Percentiles rank a stretch among this genome's conserved stretches.
Conservation (phyloP, 2,888 invertebrate species). For the Dimorphilus gyrociliatus region DNA sequence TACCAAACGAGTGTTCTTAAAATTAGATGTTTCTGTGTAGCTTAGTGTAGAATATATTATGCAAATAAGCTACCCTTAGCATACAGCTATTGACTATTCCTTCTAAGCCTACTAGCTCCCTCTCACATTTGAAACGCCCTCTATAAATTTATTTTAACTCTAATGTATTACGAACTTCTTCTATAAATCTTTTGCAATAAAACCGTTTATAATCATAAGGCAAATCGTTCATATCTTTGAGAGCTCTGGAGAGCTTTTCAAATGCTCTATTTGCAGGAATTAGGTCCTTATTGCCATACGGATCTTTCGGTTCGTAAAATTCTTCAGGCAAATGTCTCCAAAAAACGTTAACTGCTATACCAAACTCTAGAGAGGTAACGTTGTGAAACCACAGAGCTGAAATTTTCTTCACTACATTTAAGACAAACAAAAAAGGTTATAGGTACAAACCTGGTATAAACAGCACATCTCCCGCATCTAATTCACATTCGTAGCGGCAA, state of each 20-base stretch:
- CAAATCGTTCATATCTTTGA: conserved; percentile 35
- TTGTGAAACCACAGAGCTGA: conserved; percentile 46
- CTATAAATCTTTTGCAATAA: conserved; percentile 38
- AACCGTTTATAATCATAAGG: conserved; percentile 41
- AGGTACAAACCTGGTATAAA: conserved; percentile 40
- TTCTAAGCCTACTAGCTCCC: no score
- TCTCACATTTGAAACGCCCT: no score
- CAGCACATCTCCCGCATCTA: conserved; percentile 41
- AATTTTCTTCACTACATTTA: no score
- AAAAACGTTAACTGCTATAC: conserved; percentile 44
- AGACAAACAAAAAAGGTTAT: no score
- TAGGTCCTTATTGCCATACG: conserved; percentile 44
- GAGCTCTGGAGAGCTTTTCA: conserved; percentile 38
- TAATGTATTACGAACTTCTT: conserved; percentile 24
- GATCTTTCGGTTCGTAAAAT: conserved; percentile 42
- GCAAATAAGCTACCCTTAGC: no score
- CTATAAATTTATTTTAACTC: no score
- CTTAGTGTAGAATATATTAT: no score
- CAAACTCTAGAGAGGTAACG: conserved; percentile 39
- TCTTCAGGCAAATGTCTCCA: conserved; percentile 40
- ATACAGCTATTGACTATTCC: no score
- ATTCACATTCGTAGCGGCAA: conserved; percentile 30
- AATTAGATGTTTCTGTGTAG: no score
- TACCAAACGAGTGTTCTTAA: no score
- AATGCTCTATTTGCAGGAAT: conserved; percentile 39